phyloP scores from a whole-genome alignment of 2,113 vertebrate genomes.

The Narcine bancroftii region DNA sequence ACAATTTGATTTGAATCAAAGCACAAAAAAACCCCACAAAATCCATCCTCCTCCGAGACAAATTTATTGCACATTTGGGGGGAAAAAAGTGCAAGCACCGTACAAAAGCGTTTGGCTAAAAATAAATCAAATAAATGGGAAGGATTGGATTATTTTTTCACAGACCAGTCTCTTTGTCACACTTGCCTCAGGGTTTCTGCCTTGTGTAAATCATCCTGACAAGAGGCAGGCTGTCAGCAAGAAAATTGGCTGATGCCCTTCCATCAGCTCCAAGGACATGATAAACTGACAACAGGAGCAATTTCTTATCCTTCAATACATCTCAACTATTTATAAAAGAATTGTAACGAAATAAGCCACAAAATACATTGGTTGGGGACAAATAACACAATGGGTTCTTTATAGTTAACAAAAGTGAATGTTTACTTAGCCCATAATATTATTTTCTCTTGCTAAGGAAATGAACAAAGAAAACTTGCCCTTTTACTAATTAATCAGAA shows the following conservation, averaged over 20 bases:
- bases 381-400: neutral
- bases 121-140: neutral
- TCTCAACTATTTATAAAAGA: neutral
- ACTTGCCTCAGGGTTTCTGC: neutral
- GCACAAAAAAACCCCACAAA: neutral
- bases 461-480: neutral
- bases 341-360: neutral
- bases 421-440: neutral
- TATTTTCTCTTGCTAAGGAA: neutral
- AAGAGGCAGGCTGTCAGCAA: neutral
- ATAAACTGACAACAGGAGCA: neutral
- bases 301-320: neutral
- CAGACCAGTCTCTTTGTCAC: neutral
- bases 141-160: neutral
- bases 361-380: neutral
- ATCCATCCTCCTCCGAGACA: no score
- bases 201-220: neutral
- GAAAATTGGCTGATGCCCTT: neutral
- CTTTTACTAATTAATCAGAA: neutral
- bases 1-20: no score
- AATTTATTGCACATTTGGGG: neutral
- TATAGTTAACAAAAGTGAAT: no score
- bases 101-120: neutral
- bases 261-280: slow-evolving; percentile 1
- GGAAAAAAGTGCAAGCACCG: neutral